phyloP scores from a whole-genome alignment of 1,140 invertebrate genomes.

The Drosophila ambigua region DNA sequence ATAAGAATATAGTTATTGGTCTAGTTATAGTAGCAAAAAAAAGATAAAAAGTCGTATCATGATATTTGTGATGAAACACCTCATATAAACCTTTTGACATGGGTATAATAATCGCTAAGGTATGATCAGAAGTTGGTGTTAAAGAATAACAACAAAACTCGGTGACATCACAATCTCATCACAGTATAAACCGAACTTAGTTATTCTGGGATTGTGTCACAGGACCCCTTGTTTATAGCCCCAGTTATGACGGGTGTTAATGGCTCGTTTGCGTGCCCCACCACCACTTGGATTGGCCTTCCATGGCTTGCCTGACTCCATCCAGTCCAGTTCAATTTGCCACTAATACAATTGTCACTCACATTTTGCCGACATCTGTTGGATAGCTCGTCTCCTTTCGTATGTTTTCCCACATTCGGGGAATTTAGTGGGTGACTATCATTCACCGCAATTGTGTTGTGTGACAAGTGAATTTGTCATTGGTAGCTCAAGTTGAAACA shows the following conservation, averaged over 20 bases:
- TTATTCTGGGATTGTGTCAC: conserved; percentile 15
- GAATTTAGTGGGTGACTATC: conserved; percentile 33
- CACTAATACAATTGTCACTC: conserved; percentile 78
- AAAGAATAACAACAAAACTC: too few species aligned
- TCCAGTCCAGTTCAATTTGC: conserved; percentile 60
- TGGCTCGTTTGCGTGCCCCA: conserved; percentile 68
- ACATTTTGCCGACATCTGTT: conserved; percentile 66
- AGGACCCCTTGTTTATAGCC: conserved; percentile 38
- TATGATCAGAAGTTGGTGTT: too few species aligned
- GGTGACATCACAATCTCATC: conserved; percentile 31
- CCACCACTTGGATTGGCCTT: conserved; percentile 27
- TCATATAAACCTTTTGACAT: too few species aligned
- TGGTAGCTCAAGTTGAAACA: conserved; percentile 67
- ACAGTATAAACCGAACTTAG: conserved; percentile 25
- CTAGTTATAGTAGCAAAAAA: neutral
- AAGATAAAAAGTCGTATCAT: neutral
- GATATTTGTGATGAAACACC: too few species aligned
- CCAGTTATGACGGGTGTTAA: conserved; percentile 71
- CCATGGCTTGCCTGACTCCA: conserved; percentile 3
- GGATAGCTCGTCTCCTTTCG: conserved; percentile 24
- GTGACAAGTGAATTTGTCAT: conserved; percentile 79
- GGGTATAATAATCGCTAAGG: neutral
- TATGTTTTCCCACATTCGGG: conserved; percentile 7
- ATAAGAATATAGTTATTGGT: neutral
- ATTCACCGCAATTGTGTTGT: conserved; percentile 71